These are phyloP conservation scores for Bombycilla garrulus DNA, from an alignment of 2,113 vertebrate species.

Conservation along the genomic window DNA sequence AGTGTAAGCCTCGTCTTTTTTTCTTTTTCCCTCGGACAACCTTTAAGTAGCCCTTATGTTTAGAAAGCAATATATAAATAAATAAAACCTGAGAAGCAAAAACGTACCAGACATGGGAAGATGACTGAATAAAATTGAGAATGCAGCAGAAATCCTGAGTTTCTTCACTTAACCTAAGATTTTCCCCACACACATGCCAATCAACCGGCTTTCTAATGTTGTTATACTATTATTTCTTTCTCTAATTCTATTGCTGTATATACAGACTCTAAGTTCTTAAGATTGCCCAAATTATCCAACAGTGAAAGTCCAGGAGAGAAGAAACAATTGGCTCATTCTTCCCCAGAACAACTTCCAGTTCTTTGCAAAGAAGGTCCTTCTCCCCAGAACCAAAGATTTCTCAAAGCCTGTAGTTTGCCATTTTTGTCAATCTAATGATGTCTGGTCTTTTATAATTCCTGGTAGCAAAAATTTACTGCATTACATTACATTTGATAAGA, in stretches of 20 bases:
- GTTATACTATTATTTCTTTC: neutral
- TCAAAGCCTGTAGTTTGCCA: neutral
- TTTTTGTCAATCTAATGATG: neutral
- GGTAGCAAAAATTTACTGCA: neutral
- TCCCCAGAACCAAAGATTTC: neutral
- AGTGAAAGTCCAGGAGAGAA: neutral
- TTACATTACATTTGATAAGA: neutral
- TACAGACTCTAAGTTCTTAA: neutral
- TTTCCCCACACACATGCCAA: fast-evolving
- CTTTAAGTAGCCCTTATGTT: neutral
- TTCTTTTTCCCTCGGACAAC: neutral
- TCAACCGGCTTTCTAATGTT: neutral
- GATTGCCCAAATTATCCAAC: neutral
- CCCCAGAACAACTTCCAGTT: neutral
- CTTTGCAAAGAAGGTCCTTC: neutral
- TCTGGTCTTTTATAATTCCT: neutral
- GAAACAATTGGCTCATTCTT: neutral
- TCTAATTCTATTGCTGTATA: neutral
- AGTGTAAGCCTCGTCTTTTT: neutral
- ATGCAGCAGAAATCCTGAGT: neutral
- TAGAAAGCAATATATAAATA: neutral
- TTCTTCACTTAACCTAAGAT: neutral
- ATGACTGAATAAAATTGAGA: neutral
- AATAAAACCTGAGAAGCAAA: neutral
- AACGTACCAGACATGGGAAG: neutral